phyloP scores from a whole-genome alignment of 2,888 invertebrate genomes.

The Hecatera dysodea region DNA sequence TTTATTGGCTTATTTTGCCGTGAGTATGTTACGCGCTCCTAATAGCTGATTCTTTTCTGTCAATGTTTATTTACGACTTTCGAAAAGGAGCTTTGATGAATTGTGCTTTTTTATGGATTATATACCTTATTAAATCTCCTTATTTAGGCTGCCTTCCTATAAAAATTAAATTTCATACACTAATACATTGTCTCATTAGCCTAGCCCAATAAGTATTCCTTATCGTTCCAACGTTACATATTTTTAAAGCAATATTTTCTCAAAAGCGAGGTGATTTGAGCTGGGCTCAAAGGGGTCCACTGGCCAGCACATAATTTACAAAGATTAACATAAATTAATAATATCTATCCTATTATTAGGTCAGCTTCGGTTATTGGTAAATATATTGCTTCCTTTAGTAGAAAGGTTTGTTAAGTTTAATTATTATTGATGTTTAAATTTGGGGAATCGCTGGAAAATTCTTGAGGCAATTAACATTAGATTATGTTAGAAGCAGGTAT shows the following conservation, averaged over 20 bases:
- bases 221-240: conserved; percentile 10
- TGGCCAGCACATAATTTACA: conserved; percentile 44
- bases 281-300: conserved; percentile 21
- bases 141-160: background rate
- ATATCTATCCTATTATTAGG: conserved; percentile 40
- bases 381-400: conserved; percentile 28
- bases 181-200: conserved; percentile 2
- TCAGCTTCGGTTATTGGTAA: conserved; percentile 37
- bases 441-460: background rate
- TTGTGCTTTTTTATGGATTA: too few relatives aligned
- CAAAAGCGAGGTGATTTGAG: conserved; percentile 16
- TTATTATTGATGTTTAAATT: conserved; percentile 8
- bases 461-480: background rate
- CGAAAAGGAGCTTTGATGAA: background rate
- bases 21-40: conserved; percentile 12
- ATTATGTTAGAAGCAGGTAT: background rate
- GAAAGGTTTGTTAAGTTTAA: conserved; percentile 10
- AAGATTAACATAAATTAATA: conserved; percentile 63
- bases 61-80: background rate
- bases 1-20: conserved; percentile 37
- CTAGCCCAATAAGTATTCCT: background rate
- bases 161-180: background rate
- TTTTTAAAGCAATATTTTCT: conserved; percentile 32
- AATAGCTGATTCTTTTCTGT: background rate
- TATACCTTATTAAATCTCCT: background rate